Percentiles rank a stretch among this genome's conserved stretches.
Conservation (phyloP, 1,140 invertebrate species). For the Leguminivora glycinivorella region DNA sequence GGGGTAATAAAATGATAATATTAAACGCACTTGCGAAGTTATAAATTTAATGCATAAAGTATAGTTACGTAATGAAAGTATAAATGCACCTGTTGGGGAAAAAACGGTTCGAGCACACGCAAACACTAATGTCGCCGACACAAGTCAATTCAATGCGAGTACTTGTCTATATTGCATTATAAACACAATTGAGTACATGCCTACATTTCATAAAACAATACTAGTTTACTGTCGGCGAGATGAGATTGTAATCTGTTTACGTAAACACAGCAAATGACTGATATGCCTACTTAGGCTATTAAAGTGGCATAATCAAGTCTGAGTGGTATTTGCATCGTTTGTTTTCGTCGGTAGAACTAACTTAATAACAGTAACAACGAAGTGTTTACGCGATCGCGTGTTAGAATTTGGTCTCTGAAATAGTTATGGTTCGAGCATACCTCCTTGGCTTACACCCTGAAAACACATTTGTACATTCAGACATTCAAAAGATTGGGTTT, state of each 20-base stretch:
- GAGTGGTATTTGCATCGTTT: no score
- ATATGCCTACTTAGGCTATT: background rate
- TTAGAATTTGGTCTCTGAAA: no score
- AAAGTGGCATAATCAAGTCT: no score
- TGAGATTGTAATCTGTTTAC: background rate
- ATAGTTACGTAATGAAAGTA: background rate
- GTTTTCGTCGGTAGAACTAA: no score
- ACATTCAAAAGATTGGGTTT: no score
- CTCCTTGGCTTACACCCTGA: no score
- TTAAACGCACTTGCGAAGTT: background rate
- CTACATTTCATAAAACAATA: conserved; percentile 7
- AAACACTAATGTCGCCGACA: background rate
- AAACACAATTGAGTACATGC: background rate
- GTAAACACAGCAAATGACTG: background rate
- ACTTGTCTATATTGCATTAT: background rate
- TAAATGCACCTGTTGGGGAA: background rate
- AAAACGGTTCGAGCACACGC: background rate
- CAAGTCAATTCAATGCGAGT: background rate
- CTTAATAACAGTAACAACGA: no score
- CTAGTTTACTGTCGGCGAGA: background rate
- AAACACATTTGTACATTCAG: no score
- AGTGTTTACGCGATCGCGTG: no score
- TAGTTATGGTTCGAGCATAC: no score
- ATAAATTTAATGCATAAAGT: background rate
- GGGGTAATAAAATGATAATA: background rate